Percentiles rank a stretch among this genome's conserved stretches.
Conservation (phyloP, 2,888 invertebrate species). For the Sarcophaga carnaria region DNA sequence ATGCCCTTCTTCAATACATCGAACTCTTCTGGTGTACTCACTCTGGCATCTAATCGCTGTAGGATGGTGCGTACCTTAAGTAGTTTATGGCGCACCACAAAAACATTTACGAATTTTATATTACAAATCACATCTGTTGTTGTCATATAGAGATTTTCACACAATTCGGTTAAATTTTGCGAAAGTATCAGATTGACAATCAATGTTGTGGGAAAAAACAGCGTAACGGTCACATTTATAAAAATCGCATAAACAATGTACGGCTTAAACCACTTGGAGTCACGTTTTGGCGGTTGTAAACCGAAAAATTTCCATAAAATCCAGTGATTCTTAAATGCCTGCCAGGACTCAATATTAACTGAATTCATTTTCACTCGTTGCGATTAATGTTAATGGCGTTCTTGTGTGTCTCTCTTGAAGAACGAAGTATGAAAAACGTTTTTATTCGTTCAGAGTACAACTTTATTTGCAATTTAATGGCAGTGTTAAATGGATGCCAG, state of each 20-base stretch:
- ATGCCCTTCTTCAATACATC: slow-evolving; percentile 67
- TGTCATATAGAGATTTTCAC: slow-evolving; percentile 73
- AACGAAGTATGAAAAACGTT: not conserved
- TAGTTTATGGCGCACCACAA: slow-evolving; percentile 70
- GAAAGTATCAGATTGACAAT: slow-evolving; percentile 71
- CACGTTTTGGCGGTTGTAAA: slow-evolving; percentile 69
- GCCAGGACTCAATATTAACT: slow-evolving; percentile 53
- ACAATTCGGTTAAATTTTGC: slow-evolving; percentile 72
- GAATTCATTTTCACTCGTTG: slow-evolving; percentile 2
- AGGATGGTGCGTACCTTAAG: slow-evolving; percentile 70
- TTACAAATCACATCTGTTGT: slow-evolving; percentile 71
- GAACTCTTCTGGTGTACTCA: slow-evolving; percentile 69
- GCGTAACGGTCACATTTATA: slow-evolving; percentile 67
- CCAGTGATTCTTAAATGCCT: slow-evolving; percentile 76
- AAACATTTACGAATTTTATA: slow-evolving; percentile 74
- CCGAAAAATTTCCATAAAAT: slow-evolving; percentile 75
- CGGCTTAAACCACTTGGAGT: slow-evolving; percentile 66
- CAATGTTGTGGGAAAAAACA: slow-evolving; percentile 70
- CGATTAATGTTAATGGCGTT: slow-evolving; percentile 1
- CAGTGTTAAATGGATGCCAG: not conserved
- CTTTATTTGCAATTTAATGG: slow-evolving; percentile 36
- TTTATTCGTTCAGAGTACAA: slow-evolving; percentile 6
- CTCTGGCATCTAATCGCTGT: slow-evolving; percentile 73
- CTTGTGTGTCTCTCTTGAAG: not conserved
- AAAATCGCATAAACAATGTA: slow-evolving; percentile 72